Percentiles rank a stretch among this genome's conserved stretches.
These are phyloP conservation scores for Atta colombica DNA, from an alignment of 1,140 invertebrate species.

Conservation along the genomic window DNA sequence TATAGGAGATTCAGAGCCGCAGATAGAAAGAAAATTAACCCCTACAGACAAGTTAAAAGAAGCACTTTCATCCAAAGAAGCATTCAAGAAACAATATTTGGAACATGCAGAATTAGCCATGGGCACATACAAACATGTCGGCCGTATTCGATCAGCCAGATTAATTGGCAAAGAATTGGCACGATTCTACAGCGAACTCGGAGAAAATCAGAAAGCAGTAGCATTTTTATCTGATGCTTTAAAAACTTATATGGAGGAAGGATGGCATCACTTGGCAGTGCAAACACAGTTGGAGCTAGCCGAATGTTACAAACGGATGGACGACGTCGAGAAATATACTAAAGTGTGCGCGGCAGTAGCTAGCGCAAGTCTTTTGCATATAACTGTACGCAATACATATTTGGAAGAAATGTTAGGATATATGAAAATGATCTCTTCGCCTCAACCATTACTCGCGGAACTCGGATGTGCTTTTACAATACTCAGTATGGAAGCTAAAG, in stretches of 20 bases:
- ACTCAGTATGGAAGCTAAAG: conserved; percentile 85
- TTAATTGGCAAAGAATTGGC: conserved; percentile 96
- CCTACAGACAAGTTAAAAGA: conserved; percentile 95
- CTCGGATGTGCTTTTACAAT: conserved; percentile 85
- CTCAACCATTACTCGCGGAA: conserved; percentile 82
- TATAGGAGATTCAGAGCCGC: conserved; percentile 91
- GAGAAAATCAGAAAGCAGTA: conserved; percentile 95
- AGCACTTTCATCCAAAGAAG: conserved; percentile 95
- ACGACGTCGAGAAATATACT: conserved; percentile 91
- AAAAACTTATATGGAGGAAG: conserved; percentile 94
- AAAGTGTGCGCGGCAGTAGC: conserved; percentile 93
- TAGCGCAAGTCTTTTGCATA: conserved; percentile 90
- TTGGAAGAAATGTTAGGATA: conserved; percentile 92
- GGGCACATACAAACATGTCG: conserved; percentile 98
- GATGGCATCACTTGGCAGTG: conserved; percentile 93
- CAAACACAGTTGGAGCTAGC: conserved; percentile 94
- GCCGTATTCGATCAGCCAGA: conserved; percentile 93
- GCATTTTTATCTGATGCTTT: conserved; percentile 95
- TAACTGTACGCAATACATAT: conserved; percentile 91
- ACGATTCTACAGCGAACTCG: conserved; percentile 94
- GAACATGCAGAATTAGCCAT: conserved; percentile 98
- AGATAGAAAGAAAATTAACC: conserved; percentile 87
- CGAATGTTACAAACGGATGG: conserved; percentile 93
- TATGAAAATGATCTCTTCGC: conserved; percentile 87
- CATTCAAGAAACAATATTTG: conserved; percentile 96